Base-by-base conservation (phyloP, 1,140 invertebrate species). In the Euschistus heros region DNA sequence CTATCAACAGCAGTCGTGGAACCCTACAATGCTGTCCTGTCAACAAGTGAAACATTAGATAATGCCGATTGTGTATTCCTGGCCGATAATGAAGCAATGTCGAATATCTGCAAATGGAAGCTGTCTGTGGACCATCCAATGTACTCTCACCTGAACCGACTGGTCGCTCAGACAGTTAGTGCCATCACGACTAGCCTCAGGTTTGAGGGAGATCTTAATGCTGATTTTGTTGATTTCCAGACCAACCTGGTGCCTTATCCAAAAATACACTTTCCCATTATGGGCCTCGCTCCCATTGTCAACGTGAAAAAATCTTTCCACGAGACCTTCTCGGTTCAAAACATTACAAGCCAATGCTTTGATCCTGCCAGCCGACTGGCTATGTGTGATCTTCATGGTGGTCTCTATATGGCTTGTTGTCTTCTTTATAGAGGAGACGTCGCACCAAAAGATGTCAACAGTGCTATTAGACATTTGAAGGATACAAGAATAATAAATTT, bases 51-150 rank as follows among this genome's bases (percentile, higher is more conserved):
- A 4, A 82, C 81, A 7, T 71, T 83, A 50, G 82, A 86, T 70
- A 82, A 86, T 70, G 82, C 83, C 2, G 85, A 86, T 72, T 86
- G 82, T 71, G 83, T 84, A 27, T 86, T 87, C 73, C 82, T 84
- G 82, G 88, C 91, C 20, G 89, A 92, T 77, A 88, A 92, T 75
- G 90, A 93, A 75, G 90, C 89, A 68, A 93, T 94, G 72, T 94
- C 93, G 69, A 91, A 94, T 73, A 93, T 94, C 74, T 94, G 92
- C 77, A 80, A 89, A 59, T 81, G 89, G 54, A 93, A 93, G 74
- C 75, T 95, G 71, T 89, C 92, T 75, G 91, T 94, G 69, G 89
- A 91, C 70, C 80, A 89, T 59, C 90, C 89, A n/a, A 89, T 87
- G 10, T 91, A 91, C 80, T 82, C 78, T 57, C 89, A 90, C 74